Evolutionary conservation across 2,888 invertebrate genomes (phyloP).

Genomic region (Eilema griseolum): DNA sequence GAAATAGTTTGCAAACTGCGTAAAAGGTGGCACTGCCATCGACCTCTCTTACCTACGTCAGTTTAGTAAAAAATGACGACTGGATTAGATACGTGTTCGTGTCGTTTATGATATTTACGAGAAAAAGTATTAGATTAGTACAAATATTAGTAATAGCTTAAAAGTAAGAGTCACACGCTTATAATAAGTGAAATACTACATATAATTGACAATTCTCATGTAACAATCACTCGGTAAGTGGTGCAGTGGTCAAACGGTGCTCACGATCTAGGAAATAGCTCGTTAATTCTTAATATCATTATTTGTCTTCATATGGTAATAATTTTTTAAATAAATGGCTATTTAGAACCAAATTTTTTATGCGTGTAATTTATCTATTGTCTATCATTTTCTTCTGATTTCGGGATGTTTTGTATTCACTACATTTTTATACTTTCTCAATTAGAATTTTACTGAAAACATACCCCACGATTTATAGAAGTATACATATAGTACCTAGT

Average conservation of each 20-base stretch:
- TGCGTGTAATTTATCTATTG: not conserved
- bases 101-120: constrained; percentile 87
- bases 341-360: not conserved
- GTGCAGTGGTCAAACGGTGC: constrained; percentile 73
- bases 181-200: constrained; percentile 73
- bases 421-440: not conserved
- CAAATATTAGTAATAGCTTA: constrained; percentile 69
- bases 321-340: not conserved
- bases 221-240: constrained; percentile 81
- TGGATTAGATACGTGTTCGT: constrained; percentile 85
- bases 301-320: not conserved
- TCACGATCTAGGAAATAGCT: constrained; percentile 73
- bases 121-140: constrained; percentile 81
- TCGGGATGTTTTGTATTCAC: not conserved
- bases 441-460: constrained; percentile 10
- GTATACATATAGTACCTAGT: constrained; percentile 20
- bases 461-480: constrained; percentile 6
- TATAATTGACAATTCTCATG: constrained; percentile 77
- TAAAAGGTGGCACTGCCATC: constrained; percentile 75
- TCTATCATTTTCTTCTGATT: not conserved
- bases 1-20: constrained; percentile 53
- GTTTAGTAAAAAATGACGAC: constrained; percentile 86
- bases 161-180: constrained; percentile 64
- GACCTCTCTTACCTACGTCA: constrained; percentile 72
- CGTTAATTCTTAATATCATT: constrained; percentile 57